These are phyloP conservation scores for Lophius americanus DNA, from an alignment of 2,797 vertebrate genomes.

Conservation along the genomic window DNA sequence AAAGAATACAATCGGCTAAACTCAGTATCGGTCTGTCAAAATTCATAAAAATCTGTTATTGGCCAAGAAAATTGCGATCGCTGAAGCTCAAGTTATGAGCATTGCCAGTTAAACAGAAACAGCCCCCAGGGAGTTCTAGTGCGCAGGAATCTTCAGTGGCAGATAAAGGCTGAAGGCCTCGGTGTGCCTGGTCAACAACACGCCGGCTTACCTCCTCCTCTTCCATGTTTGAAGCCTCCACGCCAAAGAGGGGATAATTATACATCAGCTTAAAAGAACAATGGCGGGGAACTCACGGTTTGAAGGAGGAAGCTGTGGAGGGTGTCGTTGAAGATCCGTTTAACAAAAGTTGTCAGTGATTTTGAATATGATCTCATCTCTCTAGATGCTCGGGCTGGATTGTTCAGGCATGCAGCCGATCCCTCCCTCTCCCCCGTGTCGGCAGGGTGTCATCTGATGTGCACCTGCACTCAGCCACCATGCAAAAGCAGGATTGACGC, in stretches of 20 bases:
- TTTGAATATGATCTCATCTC: constrained; percentile 35
- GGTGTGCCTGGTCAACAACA: constrained; percentile 57
- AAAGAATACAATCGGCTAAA: too few relatives aligned
- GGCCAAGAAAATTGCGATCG: too few relatives aligned
- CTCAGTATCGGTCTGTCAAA: too few relatives aligned
- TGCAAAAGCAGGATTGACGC: constrained; percentile 52
- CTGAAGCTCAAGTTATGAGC: background rate
- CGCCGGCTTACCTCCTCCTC: constrained; percentile 64
- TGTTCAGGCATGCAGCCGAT: constrained; percentile 64
- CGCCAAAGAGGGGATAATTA: constrained; percentile 64
- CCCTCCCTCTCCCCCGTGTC: constrained; percentile 15
- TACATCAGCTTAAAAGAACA: constrained; percentile 55
- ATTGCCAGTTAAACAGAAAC: constrained; percentile 63
- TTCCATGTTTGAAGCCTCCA: constrained; percentile 50
- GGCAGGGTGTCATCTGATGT: constrained; percentile 57
- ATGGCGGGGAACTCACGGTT: constrained; percentile 40
- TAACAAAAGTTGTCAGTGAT: constrained; percentile 36
- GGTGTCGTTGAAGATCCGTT: constrained; percentile 20
- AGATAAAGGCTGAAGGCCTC: constrained; percentile 59
- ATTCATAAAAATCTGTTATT: too few relatives aligned
- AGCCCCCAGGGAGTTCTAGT: constrained; percentile 57
- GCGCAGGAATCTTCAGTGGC: constrained; percentile 63
- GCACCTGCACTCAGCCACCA: constrained; percentile 63
- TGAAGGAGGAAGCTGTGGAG: constrained; percentile 8
- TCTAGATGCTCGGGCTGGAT: constrained; percentile 36